These are phyloP conservation scores for Caretta caretta DNA, from an alignment of 2,113 vertebrate genomes.

Conservation along the genomic window DNA sequence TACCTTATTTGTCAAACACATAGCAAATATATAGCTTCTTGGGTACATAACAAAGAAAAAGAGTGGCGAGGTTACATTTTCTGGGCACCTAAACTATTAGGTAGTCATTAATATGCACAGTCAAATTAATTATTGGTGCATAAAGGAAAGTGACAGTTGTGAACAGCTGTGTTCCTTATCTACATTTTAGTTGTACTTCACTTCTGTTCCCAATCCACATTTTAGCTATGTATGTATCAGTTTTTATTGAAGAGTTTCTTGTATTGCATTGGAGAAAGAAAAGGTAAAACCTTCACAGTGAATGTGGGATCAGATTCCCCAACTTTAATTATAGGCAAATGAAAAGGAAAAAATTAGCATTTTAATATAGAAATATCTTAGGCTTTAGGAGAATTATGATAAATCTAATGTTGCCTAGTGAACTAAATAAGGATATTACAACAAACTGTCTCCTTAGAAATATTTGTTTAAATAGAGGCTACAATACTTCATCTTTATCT, in stretches of 20 bases:
- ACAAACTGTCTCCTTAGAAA: constrained; percentile 73
- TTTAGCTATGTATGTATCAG: background rate
- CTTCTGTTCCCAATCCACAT: background rate
- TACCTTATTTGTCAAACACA: background rate
- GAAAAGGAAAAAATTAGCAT: constrained; percentile 65
- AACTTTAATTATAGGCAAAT: constrained; percentile 71
- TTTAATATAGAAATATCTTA: constrained; percentile 74
- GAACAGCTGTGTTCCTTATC: background rate
- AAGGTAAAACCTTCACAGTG: constrained; percentile 44
- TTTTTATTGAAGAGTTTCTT: constrained; percentile 36
- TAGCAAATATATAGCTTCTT: constrained; percentile 7
- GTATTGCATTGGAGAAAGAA: constrained; percentile 29
- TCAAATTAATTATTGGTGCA: background rate
- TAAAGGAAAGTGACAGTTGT: background rate
- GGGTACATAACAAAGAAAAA: background rate
- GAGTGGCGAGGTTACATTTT: background rate
- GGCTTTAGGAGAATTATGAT: constrained; percentile 71
- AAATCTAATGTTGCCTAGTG: constrained; percentile 67
- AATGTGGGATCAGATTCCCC: constrained; percentile 49
- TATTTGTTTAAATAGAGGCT: constrained; percentile 74
- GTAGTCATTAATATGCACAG: background rate
- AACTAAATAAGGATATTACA: constrained; percentile 64
- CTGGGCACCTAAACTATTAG: background rate
- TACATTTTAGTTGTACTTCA: background rate
- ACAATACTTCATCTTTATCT: constrained; percentile 66